These are phyloP conservation scores for Petrophora chlorosata DNA, from an alignment of 2,888 invertebrate species.

Conservation along the genomic window DNA sequence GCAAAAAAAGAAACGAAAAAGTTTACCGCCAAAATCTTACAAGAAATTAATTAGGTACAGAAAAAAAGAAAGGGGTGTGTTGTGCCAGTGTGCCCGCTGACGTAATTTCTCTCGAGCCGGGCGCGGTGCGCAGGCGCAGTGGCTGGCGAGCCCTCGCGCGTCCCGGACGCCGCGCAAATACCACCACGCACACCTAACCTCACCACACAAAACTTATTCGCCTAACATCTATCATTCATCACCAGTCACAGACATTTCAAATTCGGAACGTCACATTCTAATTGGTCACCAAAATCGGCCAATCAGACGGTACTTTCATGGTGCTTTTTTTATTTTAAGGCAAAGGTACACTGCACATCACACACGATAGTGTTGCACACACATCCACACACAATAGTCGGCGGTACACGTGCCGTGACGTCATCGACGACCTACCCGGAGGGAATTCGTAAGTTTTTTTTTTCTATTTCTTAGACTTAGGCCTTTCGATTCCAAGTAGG, in stretches of 20 bases:
- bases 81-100: conserved; percentile 65
- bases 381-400: conserved; percentile 31
- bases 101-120: conserved; percentile 68
- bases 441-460: conserved; percentile 61
- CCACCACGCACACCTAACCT: conserved; percentile 38
- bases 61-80: conserved; percentile 80
- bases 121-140: conserved; percentile 65
- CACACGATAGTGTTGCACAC: conserved; percentile 41
- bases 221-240: conserved; percentile 6
- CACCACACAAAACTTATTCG: conserved; percentile 28
- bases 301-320: conserved; percentile 22
- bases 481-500: conserved; percentile 17
- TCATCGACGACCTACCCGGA: conserved; percentile 57
- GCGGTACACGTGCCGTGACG: conserved; percentile 67
- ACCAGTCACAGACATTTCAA: conserved; percentile 26
- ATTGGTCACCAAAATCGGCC: conserved; percentile 30
- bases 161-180: conserved; percentile 59
- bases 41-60: conserved; percentile 79
- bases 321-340: conserved; percentile 30
- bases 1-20: conserved; percentile 50
- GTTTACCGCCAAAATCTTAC: conserved; percentile 64
- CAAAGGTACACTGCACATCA: conserved; percentile 31
- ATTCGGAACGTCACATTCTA: conserved; percentile 36
- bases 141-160: conserved; percentile 67
- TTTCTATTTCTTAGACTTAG: conserved; percentile 37